Evolutionary conservation across 2,888 invertebrate genomes (phyloP), one percentile per base, ranked within the genome.

Genomic region (Mythimna vitellina): DNA sequence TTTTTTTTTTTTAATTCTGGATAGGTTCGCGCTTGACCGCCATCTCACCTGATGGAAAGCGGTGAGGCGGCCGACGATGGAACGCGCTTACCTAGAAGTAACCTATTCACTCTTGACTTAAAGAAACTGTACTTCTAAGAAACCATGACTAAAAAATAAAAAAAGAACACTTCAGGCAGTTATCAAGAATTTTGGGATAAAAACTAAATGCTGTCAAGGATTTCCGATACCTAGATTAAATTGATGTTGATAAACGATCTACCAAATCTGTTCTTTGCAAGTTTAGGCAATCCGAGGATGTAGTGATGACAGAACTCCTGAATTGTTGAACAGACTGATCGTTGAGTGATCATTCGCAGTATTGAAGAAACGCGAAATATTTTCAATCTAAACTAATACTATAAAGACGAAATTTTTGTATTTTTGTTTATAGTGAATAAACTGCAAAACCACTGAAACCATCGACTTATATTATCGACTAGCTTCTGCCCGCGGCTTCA

Each of bases 91-190:
- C n/a, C n/a, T n/a, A n/a, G n/a, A n/a, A n/a, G n/a, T n/a, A n/a
- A n/a, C n/a, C n/a, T n/a, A n/a, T n/a, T n/a, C n/a, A n/a, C n/a
- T n/a, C n/a, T n/a, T n/a, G n/a, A n/a, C n/a, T n/a, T n/a, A n/a
- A n/a, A n/a, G n/a, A n/a, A n/a, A n/a, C n/a, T n/a, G n/a, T n/a
- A n/a, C n/a, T 65, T 66, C 22, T 17, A 10, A 32, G 6, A 66
- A 56, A 38, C 14, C 22, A 20, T 5, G 5, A 22, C 7, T 25
- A 14, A 35, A 42, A 42, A 74, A 46, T 5, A 35, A 42, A 32
- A 72, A 14, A 63, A 32, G 6, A 46, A 14, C n/a, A 64, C 25
- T n/a, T 74, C n/a, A 74, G 49, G 46, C 20, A 64, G 29, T 51
- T 32, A 38, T n/a, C 17, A 54, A 35, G 65, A 75, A 25, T 49